phyloP scores from a whole-genome alignment of 2,797 vertebrate genomes.

The Phoebastria nigripes region DNA sequence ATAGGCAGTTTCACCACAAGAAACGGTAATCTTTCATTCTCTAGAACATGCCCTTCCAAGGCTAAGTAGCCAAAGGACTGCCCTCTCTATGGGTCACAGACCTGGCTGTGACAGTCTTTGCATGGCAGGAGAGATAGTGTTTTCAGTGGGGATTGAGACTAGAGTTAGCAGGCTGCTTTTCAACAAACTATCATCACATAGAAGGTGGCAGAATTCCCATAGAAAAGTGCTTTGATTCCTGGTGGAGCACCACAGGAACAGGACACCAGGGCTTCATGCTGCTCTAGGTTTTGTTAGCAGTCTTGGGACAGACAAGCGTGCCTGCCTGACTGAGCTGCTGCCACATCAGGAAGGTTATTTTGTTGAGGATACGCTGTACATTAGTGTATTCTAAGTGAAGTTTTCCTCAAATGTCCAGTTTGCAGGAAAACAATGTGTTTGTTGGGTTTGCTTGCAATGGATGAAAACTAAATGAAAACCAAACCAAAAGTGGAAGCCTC shows the following conservation, averaged over 20 bases:
- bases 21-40: neutral
- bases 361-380: rapidly evolving
- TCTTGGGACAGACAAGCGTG: neutral
- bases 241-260: neutral
- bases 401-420: neutral
- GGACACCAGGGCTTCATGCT: neutral
- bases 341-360: neutral
- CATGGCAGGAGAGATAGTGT: neutral
- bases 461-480: neutral
- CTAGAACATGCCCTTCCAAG: neutral
- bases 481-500: neutral
- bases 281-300: neutral
- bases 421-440: neutral
- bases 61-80: neutral
- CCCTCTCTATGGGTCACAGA: neutral
- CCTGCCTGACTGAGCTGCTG: neutral
- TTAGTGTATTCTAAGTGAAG: neutral
- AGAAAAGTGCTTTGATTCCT: neutral
- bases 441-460: neutral
- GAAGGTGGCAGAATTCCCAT: neutral
- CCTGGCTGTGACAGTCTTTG: neutral
- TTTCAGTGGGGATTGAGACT: neutral
- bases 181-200: rapidly evolving
- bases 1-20: neutral
- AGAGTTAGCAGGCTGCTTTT: neutral